phyloP scores from a whole-genome alignment of 2,113 vertebrate genomes.

The Coreoperca whiteheadi region DNA sequence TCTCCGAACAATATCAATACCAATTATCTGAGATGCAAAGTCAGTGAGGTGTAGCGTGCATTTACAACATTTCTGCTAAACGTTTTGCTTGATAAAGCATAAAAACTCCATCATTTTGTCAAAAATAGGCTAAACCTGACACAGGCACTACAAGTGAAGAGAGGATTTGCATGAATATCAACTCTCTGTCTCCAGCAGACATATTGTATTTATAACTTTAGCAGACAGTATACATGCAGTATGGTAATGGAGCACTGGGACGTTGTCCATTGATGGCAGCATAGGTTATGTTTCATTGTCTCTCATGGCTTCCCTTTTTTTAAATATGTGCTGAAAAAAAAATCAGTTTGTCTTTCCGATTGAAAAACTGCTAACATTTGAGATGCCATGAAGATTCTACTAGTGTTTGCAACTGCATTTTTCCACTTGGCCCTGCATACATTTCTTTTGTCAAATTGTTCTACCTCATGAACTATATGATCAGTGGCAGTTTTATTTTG shows the following conservation, averaged over 20 bases:
- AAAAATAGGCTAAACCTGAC: conserved; percentile 35
- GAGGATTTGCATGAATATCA: conserved; percentile 56
- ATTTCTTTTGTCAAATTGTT: conserved; percentile 19
- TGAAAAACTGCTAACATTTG: conserved; percentile 16
- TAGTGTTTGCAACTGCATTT: neutral
- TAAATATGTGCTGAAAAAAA: neutral
- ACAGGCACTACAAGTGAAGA: conserved; percentile 19
- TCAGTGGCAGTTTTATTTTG: conserved; percentile 16
- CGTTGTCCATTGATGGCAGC: conserved; percentile 15
- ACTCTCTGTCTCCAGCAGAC: conserved; percentile 20
- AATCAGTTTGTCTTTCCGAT: neutral
- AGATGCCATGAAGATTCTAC: conserved; percentile 9
- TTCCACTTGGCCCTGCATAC: conserved; percentile 8
- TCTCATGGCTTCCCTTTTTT: neutral
- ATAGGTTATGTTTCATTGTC: conserved; percentile 32
- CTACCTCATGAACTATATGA: neutral
- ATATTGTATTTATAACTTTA: conserved; percentile 9
- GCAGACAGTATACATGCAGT: conserved; percentile 13
- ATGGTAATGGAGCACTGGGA: conserved; percentile 26
- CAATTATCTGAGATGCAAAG: conserved; percentile 23
- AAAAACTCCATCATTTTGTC: conserved; percentile 43
- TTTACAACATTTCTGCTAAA: conserved; percentile 24
- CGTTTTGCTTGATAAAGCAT: conserved; percentile 48
- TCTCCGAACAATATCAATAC: conserved; percentile 19
- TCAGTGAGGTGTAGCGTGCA: neutral